These are phyloP conservation scores for Caenorhabditis elegans DNA, from an alignment of 1,140 invertebrate genomes.

Conservation along the genomic window DNA sequence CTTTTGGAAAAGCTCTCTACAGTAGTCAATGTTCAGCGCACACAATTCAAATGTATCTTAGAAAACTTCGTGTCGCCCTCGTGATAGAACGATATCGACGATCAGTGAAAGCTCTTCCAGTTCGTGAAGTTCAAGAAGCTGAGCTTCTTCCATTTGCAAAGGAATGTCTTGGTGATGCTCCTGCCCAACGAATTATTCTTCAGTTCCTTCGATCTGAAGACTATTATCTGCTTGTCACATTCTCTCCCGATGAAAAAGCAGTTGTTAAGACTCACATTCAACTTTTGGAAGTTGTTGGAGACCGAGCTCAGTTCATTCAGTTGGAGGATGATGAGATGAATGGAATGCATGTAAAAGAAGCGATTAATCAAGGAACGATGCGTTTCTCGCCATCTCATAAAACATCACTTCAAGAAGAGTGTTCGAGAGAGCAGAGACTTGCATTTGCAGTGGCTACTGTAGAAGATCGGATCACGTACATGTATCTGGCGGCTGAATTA, in stretches of 20 bases:
- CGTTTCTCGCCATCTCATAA: not conserved
- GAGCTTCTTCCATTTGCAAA: constrained; percentile 35
- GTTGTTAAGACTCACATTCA: not conserved
- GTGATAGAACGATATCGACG: constrained; percentile 44
- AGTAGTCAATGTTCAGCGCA: not conserved
- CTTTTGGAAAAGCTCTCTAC: constrained; percentile 27
- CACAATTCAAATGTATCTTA: not conserved
- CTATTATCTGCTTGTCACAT: not conserved
- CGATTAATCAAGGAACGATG: not conserved
- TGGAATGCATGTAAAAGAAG: not conserved
- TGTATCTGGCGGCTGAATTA: not conserved
- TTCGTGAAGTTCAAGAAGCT: constrained; percentile 33
- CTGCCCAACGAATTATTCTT: not conserved
- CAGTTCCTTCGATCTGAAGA: not conserved
- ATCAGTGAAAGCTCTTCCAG: constrained; percentile 38
- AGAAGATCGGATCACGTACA: constrained; percentile 7
- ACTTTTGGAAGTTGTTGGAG: not conserved
- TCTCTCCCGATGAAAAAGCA: not conserved
- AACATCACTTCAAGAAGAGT: not conserved
- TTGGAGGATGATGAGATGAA: not conserved
- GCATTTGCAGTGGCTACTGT: constrained; percentile 2
- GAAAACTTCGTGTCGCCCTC: constrained; percentile 9
- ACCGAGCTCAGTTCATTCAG: constrained; percentile 10
- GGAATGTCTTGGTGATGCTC: not conserved
- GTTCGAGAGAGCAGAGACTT: not conserved